Evolutionary conservation across 1,140 invertebrate genomes (phyloP), one percentile per base, ranked within the genome.

Genomic region (Cryptotermes secundus): DNA sequence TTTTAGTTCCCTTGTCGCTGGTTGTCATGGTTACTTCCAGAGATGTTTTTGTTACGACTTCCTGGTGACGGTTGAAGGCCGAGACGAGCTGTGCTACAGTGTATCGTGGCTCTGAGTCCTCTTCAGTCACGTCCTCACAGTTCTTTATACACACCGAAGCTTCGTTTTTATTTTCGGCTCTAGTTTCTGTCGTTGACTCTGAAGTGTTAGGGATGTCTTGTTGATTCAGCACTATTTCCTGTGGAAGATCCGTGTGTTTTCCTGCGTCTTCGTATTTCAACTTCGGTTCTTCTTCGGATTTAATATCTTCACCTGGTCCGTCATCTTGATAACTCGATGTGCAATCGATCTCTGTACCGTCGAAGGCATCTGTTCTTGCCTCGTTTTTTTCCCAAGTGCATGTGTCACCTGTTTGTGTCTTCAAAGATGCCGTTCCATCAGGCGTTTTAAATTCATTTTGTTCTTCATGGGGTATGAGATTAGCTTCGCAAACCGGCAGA

Each of bases 51-150:
- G 91, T 91, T 7, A 91, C 90, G 0, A 91, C 79, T 35, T 83
- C 82, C 36, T 92, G 91, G 83, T 92, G 91, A 35, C 90, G 90
- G 84, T 92, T 92, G 81, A 92, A 92, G 0, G 91, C 92, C 0
- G 91, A 91, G 0, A 92, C 89, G 9, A 92, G 83, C 84, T 92
- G 92, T 9, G 91, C 90, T 0, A 92, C 92, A 0, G 91, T 90
- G 82, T 90, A 92, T 34, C 91, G 91, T 0, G 91, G 91, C 81
- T 92, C 91, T 0, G 91, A 91, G 34, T 88, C 90, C 72, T 91
- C 90, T 22, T 91, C 90, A 12, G 9, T 26, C 42, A 26, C 83
- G 10, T 83, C 36, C 34, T 59, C 53, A 4, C 3, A 24, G 16
- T 72, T 72, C 26, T 72, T 31, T n/a, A 31, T 14, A 72, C 10